Base-by-base conservation (phyloP, 2,797 vertebrate species). In the Austrolebias charrua region DNA sequence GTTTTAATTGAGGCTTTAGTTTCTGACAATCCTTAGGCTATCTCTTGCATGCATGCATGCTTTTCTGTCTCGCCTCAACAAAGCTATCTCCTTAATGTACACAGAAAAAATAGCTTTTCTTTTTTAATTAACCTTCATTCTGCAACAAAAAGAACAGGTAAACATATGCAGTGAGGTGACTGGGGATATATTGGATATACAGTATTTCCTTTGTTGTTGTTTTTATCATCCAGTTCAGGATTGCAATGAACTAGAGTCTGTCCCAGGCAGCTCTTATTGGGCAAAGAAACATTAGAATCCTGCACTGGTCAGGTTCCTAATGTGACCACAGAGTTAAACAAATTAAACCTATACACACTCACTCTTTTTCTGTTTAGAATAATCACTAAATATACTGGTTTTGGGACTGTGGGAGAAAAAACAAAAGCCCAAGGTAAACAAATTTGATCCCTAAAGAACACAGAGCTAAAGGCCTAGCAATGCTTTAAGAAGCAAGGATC, bases 21-120 rank as follows among this genome's bases (percentile, higher is more conserved):
- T 61, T 68, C 18, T 4, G 28, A 12, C 42, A 33, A 24, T 49
- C 33, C 16, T 44, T 57, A n/a, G n/a, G n/a, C n/a, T n/a, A 43
- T 49, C 14, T 49, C 10, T 2, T 1, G 1, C 19, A n/a, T 6
- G 7, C 33, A 55, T 31, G 13, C 35, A 60, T 47, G 43, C 6
- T 54, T 24, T 33, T 38, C 10, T 6, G 31, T 31, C 11, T 11
- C 8, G 14, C 43, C 38, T 47, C 9, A 40, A 31, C 18, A 60
- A 63, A 69, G 11, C 18, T 49, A 20, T 59, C 42, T 33, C 24
- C 38, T 63, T 19, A 40, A 63, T 63, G 5, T 60, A 59, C 16
- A 38, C 2, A 35, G 14, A 47, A 12, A 58, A 15, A 60, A 24
- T 13, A 14, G 6, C 46, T 31, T 40, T 57, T 47, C 45, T 69